Base-by-base conservation (phyloP, 2,113 vertebrate species). In the Hiodon alosoides region DNA sequence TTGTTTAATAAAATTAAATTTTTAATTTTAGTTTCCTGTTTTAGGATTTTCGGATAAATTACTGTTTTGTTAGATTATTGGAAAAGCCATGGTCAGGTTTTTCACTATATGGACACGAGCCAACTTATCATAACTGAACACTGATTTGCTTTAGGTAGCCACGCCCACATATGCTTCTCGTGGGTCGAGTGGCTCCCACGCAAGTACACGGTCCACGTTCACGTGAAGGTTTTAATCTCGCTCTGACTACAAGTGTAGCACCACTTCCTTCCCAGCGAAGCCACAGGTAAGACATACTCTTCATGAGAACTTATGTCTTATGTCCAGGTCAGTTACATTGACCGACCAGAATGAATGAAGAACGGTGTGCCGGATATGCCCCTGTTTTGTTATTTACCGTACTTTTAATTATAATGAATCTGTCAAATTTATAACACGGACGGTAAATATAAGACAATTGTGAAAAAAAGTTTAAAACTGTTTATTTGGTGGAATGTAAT, bases 251-350 rank as follows among this genome's bases (percentile, higher is more conserved):
- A n/a, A 31, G 54, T 16, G 57, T 16, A 59, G 55, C 59, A 75
- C 53, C 67, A 70, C n/a, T 75, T 75, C 66, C 67, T 53, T 54
- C 58, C 58, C 69, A 80, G 72, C 84, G 53, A 77, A 84, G 83
- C 88, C 87, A 90, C 89, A 91, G 88, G 90, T 86, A 87, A 84
- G 85, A 31, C n/a, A 50, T 11, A 73, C 71, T 73, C 48, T 62
- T 72, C 58, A 64, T 8, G 48, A 52, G 46, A 51, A 17, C 9
- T 17, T 2, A 54, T 17, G 53, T 58, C 16, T 14, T 31, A 13
- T 50, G 5, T 46, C 10, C 64, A 66, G 31, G 64, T 66, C 4
- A 7, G 31, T 5, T 66, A 13, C 11, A 66, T 66, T 7, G 9
- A 17, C n/a, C 8, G 48, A 47, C 48, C 31, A 57, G 46, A 48